phyloP scores from a whole-genome alignment of 2,113 vertebrate genomes.

The Excalfactoria chinensis region DNA sequence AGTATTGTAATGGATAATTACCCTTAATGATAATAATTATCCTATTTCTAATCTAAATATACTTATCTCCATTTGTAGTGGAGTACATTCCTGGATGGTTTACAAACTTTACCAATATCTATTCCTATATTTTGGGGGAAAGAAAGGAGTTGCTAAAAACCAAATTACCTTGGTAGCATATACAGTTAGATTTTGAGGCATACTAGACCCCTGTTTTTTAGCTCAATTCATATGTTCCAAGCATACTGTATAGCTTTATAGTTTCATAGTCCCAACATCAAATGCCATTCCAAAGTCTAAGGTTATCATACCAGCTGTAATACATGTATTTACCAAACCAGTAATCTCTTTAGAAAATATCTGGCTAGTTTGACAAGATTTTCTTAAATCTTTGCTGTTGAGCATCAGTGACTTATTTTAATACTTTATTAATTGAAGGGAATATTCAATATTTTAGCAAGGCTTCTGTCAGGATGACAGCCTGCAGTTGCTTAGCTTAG shows the following conservation, averaged over 20 bases:
- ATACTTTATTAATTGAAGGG: not conserved
- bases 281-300: not conserved
- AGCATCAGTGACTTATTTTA: not conserved
- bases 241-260: not conserved
- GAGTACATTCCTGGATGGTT: not conserved
- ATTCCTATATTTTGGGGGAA: not conserved
- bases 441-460: not conserved
- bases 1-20: not conserved
- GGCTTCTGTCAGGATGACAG: not conserved
- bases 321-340: not conserved
- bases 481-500: not conserved
- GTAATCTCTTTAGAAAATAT: not conserved
- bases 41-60: constrained; percentile 1
- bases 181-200: not conserved
- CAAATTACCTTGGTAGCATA: not conserved
- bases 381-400: not conserved
- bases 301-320: not conserved
- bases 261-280: not conserved
- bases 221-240: not conserved
- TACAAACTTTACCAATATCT: not conserved
- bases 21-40: not conserved
- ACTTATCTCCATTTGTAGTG: not conserved
- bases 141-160: not conserved
- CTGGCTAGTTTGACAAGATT: not conserved
- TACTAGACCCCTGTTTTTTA: not conserved